These are phyloP conservation scores for Alethe castanea DNA, from an alignment of 2,113 vertebrate species.

Conservation along the genomic window DNA sequence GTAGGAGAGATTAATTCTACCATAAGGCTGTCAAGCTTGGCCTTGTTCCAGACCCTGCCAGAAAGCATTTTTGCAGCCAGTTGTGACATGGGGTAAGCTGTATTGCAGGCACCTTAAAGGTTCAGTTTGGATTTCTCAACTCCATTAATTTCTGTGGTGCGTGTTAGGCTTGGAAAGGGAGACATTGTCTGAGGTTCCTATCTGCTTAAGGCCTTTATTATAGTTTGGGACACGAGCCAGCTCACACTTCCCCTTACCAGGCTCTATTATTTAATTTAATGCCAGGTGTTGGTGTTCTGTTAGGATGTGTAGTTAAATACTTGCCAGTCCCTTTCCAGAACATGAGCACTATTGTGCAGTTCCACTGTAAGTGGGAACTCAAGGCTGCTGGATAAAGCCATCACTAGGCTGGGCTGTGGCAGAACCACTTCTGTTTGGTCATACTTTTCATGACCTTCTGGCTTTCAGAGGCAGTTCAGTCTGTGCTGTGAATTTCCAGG, in stretches of 20 bases:
- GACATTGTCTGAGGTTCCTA: neutral
- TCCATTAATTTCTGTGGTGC: neutral
- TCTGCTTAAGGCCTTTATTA: neutral
- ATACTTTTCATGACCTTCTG: neutral
- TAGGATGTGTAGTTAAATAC: neutral
- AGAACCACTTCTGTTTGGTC: neutral
- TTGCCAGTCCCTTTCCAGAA: neutral
- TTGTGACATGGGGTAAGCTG: neutral
- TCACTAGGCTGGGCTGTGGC: neutral
- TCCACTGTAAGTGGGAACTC: neutral
- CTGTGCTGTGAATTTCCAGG: neutral
- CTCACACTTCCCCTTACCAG: neutral
- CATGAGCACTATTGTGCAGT: neutral
- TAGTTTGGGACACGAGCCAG: neutral
- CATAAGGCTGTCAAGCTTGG: neutral
- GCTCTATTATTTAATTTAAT: neutral
- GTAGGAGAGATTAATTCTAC: neutral
- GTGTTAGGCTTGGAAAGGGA: neutral
- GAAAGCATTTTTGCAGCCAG: neutral
- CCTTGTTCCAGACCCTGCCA: neutral
- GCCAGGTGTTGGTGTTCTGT: neutral
- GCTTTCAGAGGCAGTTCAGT: neutral
- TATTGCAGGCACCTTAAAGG: neutral
- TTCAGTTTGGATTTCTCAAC: neutral
- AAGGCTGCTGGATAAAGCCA: neutral